Evolutionary conservation across 2,888 invertebrate species (phyloP).

Genomic region (Dynastes tityus): DNA sequence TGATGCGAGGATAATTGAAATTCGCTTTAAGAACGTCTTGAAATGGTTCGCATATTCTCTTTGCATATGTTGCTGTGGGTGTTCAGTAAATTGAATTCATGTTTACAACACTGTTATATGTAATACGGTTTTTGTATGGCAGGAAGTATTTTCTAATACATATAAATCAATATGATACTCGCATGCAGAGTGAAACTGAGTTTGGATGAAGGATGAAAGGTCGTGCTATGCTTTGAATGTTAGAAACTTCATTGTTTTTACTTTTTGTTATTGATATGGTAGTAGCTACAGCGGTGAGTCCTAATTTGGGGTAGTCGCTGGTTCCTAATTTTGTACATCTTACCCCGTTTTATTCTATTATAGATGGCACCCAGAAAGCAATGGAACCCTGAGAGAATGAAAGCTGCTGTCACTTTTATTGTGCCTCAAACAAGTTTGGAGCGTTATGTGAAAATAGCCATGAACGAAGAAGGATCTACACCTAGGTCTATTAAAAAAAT

Average conservation of each 20-base stretch:
- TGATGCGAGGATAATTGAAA: constrained; percentile 22
- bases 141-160: neutral
- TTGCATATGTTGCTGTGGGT: neutral
- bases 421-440: no score
- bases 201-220: neutral
- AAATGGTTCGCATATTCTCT: neutral
- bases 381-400: no score
- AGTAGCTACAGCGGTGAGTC: neutral
- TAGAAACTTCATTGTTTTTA: no score
- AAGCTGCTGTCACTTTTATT: no score
- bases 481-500: no score
- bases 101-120: constrained; percentile 6
- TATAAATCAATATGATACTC: neutral
- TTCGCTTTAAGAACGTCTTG: neutral
- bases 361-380: no score
- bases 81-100: constrained; percentile 14
- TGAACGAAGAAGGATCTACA: no score
- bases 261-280: neutral
- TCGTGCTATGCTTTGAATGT: neutral
- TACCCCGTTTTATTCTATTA: no score
- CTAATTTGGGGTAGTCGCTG: no score
- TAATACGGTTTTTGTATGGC: neutral
- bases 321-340: no score
- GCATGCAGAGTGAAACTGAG: neutral
- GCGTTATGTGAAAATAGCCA: no score